Conservation (phyloP, 2,888 invertebrate species). For the Andrena marginata region DNA sequence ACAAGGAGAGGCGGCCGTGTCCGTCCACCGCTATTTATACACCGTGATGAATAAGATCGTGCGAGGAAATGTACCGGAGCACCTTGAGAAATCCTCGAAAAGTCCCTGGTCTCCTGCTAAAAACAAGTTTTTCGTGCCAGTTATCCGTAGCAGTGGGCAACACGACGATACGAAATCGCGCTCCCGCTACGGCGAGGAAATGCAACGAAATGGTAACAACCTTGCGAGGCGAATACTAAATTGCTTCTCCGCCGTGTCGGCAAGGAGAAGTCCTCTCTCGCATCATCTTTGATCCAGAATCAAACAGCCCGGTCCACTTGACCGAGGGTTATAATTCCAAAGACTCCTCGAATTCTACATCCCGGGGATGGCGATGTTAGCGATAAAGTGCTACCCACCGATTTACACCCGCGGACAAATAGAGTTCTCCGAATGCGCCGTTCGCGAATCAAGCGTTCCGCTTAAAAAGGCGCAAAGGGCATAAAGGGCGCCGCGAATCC, state of each 20-base stretch:
- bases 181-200: not conserved
- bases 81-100: slow-evolving; percentile 41
- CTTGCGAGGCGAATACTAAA: not conserved
- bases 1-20: slow-evolving; percentile 73
- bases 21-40: slow-evolving; percentile 71
- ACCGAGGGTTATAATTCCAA: not conserved
- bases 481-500: slow-evolving; percentile 14
- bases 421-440: not conserved
- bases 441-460: not conserved
- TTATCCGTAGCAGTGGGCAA: not conserved
- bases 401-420: not conserved
- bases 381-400: not conserved
- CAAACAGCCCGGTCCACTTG: not conserved
- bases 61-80: slow-evolving; percentile 39
- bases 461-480: not conserved
- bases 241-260: not conserved
- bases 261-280: not conserved
- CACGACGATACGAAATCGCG: not conserved
- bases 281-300: not conserved
- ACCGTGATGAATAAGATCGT: slow-evolving; percentile 62
- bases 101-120: not conserved
- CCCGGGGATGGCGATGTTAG: not conserved
- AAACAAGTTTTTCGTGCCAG: slow-evolving; percentile 21
- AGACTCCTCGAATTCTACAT: not conserved
- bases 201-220: not conserved